These are phyloP conservation scores for Gymnopithys bicolor DNA, from an alignment of 2,797 vertebrate species.

Conservation along the genomic window DNA sequence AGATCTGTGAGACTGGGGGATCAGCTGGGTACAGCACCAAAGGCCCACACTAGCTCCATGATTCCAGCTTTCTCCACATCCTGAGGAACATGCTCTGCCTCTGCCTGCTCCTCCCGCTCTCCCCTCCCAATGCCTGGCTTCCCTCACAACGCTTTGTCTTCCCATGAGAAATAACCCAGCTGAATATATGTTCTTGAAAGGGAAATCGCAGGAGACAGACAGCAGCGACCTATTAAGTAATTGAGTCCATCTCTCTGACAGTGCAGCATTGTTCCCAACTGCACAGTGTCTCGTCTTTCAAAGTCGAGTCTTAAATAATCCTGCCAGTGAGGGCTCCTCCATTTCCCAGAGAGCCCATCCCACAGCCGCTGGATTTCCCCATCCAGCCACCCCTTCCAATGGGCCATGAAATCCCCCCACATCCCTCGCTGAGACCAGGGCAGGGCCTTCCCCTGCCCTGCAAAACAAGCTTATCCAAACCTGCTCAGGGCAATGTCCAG, in stretches of 20 bases:
- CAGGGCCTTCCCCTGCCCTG: neutral
- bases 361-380: neutral
- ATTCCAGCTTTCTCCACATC: neutral
- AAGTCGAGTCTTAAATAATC: neutral
- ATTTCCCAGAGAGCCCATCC: neutral
- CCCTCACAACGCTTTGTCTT: conserved; percentile 4
- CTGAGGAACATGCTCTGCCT: neutral
- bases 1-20: accelerated
- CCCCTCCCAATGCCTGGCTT: neutral
- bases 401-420: accelerated
- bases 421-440: neutral
- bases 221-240: conserved; percentile 66
- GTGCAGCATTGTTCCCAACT: conserved; percentile 56
- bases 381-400: neutral
- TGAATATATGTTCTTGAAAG: conserved; percentile 58
- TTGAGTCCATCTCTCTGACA: conserved; percentile 58
- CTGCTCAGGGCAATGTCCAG: neutral
- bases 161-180: conserved; percentile 63
- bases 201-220: conserved; percentile 56
- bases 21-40: neutral
- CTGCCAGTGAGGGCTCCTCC: neutral
- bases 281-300: conserved; percentile 20
- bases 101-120: neutral
- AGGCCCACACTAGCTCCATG: neutral
- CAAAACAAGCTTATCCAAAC: neutral